Conservation (phyloP, 2,113 vertebrate species). For the Lethenteron reissneri region DNA sequence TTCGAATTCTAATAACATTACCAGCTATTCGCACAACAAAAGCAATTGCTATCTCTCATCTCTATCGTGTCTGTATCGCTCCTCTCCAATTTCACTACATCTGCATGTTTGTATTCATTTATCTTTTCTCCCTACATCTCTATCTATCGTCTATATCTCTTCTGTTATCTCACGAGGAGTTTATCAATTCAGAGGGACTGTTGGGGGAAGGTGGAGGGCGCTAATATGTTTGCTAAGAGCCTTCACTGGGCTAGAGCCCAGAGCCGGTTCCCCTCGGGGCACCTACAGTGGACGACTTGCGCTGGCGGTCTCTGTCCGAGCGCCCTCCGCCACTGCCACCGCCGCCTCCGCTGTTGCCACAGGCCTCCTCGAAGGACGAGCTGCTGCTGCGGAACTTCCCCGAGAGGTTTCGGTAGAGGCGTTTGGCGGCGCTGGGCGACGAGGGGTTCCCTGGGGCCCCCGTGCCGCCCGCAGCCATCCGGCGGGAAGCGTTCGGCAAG, state of each 20-base stretch:
- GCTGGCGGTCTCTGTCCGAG: slow-evolving; percentile 41
- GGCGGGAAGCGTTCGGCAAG: slow-evolving; percentile 33
- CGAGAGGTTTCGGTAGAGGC: slow-evolving; percentile 69
- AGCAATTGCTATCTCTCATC: too few species aligned
- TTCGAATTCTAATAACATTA: too few species aligned
- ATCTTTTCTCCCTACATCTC: too few species aligned
- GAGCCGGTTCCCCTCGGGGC: neutral
- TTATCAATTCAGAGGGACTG: too few species aligned
- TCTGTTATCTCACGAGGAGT: too few species aligned
- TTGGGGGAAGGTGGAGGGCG: neutral
- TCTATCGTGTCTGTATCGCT: too few species aligned
- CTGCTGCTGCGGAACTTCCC: slow-evolving; percentile 60
- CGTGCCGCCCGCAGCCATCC: neutral
- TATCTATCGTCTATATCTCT: too few species aligned
- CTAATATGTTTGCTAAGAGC: neutral
- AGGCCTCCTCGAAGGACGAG: slow-evolving; percentile 34
- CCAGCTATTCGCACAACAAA: too few species aligned
- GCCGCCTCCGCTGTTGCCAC: too few species aligned
- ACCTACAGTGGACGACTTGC: slow-evolving; percentile 50
- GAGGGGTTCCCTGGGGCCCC: slow-evolving; percentile 28
- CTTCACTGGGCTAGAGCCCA: neutral
- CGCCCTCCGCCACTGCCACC: too few species aligned
- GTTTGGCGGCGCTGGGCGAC: slow-evolving; percentile 52
- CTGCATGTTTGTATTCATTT: too few species aligned
- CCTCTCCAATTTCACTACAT: too few species aligned